Conservation (phyloP, 2,797 vertebrate genomes). For the Gallinago stenura region DNA sequence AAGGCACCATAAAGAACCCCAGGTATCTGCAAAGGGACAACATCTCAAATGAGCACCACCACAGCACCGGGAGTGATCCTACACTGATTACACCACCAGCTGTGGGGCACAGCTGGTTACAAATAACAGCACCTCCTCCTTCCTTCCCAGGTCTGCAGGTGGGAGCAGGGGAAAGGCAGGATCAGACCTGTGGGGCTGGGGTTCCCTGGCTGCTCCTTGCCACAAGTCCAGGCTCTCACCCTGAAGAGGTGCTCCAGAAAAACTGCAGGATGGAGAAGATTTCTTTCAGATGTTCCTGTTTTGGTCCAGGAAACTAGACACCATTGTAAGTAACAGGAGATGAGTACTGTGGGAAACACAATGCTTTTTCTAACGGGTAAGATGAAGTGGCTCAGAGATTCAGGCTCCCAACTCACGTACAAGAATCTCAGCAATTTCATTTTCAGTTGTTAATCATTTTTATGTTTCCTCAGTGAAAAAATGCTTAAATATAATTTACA, state of each 20-base stretch:
- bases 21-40: background rate
- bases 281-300: background rate
- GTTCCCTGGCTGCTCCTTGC: background rate
- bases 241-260: background rate
- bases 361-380: background rate
- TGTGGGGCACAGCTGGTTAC: background rate
- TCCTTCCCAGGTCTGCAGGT: background rate
- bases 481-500: conserved; percentile 4
- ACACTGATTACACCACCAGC: background rate
- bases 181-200: background rate
- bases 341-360: background rate
- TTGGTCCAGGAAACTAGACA: background rate
- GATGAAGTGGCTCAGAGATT: background rate
- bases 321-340: background rate
- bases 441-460: conserved; percentile 19
- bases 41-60: background rate
- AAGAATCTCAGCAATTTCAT: conserved; percentile 11
- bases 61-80: background rate
- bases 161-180: background rate
- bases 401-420: background rate
- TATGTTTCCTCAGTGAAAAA: conserved; percentile 13
- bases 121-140: background rate
- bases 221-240: background rate
- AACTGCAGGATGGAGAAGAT: background rate
- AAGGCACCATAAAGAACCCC: background rate